Conservation (phyloP, 2,888 invertebrate genomes). For the Sclerodermus sp. region DNA sequence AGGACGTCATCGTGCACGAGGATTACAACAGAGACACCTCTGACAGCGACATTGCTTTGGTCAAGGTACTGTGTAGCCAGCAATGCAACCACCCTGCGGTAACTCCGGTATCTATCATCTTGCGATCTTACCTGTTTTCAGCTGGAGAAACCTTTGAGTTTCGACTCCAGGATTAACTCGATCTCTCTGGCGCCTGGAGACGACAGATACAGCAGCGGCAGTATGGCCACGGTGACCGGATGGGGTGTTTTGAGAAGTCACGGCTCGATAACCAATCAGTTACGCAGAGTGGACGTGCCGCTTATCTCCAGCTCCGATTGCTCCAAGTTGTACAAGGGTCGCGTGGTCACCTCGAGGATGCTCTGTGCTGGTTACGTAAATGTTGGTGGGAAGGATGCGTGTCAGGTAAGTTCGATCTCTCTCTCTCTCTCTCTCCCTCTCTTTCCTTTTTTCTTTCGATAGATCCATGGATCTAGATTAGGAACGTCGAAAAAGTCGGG, state of each 20-base stretch:
- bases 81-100: too few species aligned
- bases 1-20: slow-evolving; percentile 38
- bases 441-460: neutral
- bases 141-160: slow-evolving; percentile 35
- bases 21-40: slow-evolving; percentile 30
- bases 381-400: slow-evolving; percentile 62
- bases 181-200: slow-evolving; percentile 32
- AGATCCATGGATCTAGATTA: too few species aligned
- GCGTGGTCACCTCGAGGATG: slow-evolving; percentile 60
- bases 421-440: too few species aligned
- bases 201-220: slow-evolving; percentile 34
- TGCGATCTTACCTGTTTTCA: slow-evolving; percentile 19
- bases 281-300: slow-evolving; percentile 43
- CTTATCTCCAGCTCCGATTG: slow-evolving; percentile 40
- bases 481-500: too few species aligned
- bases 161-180: slow-evolving; percentile 26
- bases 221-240: slow-evolving; percentile 43
- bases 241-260: slow-evolving; percentile 42
- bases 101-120: too few species aligned
- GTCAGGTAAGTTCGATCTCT: slow-evolving; percentile 55
- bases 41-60: slow-evolving; percentile 46
- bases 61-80: slow-evolving; percentile 23
- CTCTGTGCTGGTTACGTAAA: slow-evolving; percentile 64
- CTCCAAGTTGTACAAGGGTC: slow-evolving; percentile 31
- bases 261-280: slow-evolving; percentile 30